A percentile compares a stretch with the other conserved stretches of the same genome.
phyloP scores from a whole-genome alignment of 1,140 invertebrate genomes.

The Lordiphosa stackelbergi region DNA sequence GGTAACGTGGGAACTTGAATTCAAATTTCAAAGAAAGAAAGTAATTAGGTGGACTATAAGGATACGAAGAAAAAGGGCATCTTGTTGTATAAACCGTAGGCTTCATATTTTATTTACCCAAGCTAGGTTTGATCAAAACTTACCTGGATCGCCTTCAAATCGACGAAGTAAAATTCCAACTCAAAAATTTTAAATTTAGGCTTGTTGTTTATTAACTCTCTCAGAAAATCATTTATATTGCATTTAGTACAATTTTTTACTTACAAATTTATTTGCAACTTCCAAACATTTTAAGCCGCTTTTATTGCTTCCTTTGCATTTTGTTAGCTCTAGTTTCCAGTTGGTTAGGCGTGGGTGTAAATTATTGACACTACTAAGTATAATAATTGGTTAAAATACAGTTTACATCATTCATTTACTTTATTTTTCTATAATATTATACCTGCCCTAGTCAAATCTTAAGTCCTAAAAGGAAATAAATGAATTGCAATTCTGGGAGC shows the following conservation, averaged over 20 bases:
- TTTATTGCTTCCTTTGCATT: slow-evolving; percentile 61
- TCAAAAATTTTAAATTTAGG: background rate
- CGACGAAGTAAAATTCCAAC: too few relatives aligned
- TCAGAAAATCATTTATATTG: slow-evolving; percentile 57
- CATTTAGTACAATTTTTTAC: slow-evolving; percentile 55
- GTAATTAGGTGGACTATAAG: too few relatives aligned
- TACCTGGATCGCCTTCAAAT: too few relatives aligned
- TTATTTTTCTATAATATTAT: slow-evolving; percentile 8
- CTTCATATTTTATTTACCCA: too few relatives aligned
- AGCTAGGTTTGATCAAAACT: too few relatives aligned
- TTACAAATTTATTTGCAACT: slow-evolving; percentile 56
- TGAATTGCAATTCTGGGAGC: slow-evolving; percentile 42
- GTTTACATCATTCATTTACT: slow-evolving; percentile 20
- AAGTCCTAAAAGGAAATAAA: slow-evolving; percentile 37
- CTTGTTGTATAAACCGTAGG: too few relatives aligned
- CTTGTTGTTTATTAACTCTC: slow-evolving; percentile 61
- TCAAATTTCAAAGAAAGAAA: too few relatives aligned
- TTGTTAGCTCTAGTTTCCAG: slow-evolving; percentile 54
- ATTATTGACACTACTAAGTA: slow-evolving; percentile 72
- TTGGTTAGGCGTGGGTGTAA: slow-evolving; percentile 49
- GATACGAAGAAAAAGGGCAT: too few relatives aligned
- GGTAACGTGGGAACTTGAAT: too few relatives aligned
- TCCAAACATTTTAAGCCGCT: slow-evolving; percentile 50
- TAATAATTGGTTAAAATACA: slow-evolving; percentile 43
- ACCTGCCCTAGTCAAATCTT: slow-evolving; percentile 34